Evolutionary conservation across 2,888 invertebrate species (phyloP).

Genomic region (Caenorhabditis japonica): DNA sequence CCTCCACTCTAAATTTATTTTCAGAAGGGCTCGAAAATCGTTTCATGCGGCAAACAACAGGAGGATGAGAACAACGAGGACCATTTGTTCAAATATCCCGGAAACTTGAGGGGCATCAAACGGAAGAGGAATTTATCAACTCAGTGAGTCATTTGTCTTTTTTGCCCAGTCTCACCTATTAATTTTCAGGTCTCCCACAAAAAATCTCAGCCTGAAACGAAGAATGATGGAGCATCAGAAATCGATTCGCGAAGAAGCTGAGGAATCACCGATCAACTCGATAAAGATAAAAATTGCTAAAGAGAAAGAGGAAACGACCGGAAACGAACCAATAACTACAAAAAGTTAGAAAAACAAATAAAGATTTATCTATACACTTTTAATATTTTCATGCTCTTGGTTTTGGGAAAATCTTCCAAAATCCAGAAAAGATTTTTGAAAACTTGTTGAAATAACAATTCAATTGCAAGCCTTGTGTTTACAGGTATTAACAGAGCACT

Average conservation of each 20-base stretch:
- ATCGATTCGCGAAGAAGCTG: slow-evolving; percentile 36
- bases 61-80: slow-evolving; percentile 45
- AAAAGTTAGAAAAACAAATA: too few species aligned
- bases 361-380: too few species aligned
- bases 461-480: too few species aligned
- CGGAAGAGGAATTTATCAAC: slow-evolving; percentile 27
- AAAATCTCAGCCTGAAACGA: slow-evolving; percentile 23
- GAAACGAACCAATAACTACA: not conserved
- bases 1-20: not conserved
- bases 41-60: not conserved
- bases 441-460: too few species aligned
- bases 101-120: slow-evolving; percentile 39
- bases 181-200: slow-evolving; percentile 10
- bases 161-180: not conserved
- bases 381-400: too few species aligned
- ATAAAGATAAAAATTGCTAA: not conserved
- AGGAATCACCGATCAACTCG: slow-evolving; percentile 13
- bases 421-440: too few species aligned
- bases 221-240: slow-evolving; percentile 48
- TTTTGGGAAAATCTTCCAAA: too few species aligned
- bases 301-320: not conserved
- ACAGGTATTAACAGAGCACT: too few species aligned
- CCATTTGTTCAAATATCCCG: slow-evolving; percentile 47
- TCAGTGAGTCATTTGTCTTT: slow-evolving; percentile 21
- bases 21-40: slow-evolving; percentile 4